Evolutionary conservation across 1,140 invertebrate species (phyloP).

Genomic region (Rhizoglyphus robini): DNA sequence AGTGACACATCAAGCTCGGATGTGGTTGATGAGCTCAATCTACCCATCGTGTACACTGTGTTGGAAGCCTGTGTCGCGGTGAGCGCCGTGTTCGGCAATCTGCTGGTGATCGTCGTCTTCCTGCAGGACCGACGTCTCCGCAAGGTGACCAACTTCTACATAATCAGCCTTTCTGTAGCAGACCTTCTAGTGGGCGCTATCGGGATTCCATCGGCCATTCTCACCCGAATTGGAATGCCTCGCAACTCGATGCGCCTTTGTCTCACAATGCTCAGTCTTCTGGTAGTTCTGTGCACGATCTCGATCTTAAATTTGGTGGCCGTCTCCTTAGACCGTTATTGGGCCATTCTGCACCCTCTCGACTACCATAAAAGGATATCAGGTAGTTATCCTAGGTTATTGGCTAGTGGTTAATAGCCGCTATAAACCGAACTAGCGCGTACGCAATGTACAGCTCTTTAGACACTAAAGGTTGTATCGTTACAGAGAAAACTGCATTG

Average conservation of each 20-base stretch:
- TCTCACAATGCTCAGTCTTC: slow-evolving; percentile 66
- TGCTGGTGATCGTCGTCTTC: slow-evolving; percentile 69
- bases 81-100: slow-evolving; percentile 63
- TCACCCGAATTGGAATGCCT: slow-evolving; percentile 58
- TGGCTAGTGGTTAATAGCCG: not conserved
- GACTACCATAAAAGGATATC: slow-evolving; percentile 70
- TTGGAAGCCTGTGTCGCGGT: slow-evolving; percentile 66
- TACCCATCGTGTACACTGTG: slow-evolving; percentile 43
- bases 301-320: slow-evolving; percentile 81
- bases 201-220: slow-evolving; percentile 70
- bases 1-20: no score
- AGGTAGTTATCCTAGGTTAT: slow-evolving; percentile 55
- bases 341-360: slow-evolving; percentile 79
- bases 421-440: not conserved
- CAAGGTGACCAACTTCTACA: slow-evolving; percentile 75
- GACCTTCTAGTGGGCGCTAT: slow-evolving; percentile 51
- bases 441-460: no score
- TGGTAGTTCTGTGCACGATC: slow-evolving; percentile 75
- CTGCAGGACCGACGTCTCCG: slow-evolving; percentile 55
- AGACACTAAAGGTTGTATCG: slow-evolving; percentile 26
- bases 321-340: slow-evolving; percentile 76
- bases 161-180: slow-evolving; percentile 68
- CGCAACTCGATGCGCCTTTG: slow-evolving; percentile 56
- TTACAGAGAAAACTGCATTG: slow-evolving; percentile 30
- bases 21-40: not conserved